phyloP scores from a whole-genome alignment of 2,113 vertebrate genomes.

The Ondatra zibethicus region DNA sequence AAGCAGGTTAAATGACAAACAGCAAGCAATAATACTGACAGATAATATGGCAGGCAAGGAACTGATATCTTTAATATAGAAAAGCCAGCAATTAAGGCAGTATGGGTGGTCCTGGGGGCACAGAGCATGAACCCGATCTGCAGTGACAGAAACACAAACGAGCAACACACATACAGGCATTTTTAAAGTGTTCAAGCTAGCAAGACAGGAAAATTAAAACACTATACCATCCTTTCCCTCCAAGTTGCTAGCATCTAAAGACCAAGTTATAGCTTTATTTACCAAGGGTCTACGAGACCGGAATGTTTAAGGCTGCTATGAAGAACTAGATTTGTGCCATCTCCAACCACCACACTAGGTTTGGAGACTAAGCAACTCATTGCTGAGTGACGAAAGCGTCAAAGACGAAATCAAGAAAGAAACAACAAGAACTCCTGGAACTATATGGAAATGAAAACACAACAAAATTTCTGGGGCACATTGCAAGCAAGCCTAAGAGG shows the following conservation, averaged over 20 bases:
- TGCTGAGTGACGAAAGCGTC: not conserved
- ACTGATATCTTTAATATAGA: conserved; percentile 34
- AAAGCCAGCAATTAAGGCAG: not conserved
- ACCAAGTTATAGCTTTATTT: not conserved
- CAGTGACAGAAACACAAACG: conserved; percentile 16
- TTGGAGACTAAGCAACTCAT: not conserved
- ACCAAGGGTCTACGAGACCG: not conserved
- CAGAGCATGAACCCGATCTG: not conserved
- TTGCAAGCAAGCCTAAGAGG: not conserved
- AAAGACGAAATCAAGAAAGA: not conserved
- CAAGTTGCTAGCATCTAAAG: not conserved
- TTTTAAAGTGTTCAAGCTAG: not conserved
- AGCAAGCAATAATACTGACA: not conserved
- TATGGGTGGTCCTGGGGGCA: not conserved
- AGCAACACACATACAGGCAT: not conserved
- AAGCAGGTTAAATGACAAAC: conserved; percentile 42
- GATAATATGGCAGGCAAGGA: not conserved
- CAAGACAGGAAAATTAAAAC: conserved; percentile 42
- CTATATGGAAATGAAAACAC: not conserved
- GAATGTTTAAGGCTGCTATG: not conserved
- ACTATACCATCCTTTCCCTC: not conserved
- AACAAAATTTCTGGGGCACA: not conserved
- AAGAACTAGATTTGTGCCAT: not conserved
- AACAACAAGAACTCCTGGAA: too few relatives aligned
- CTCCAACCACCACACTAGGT: not conserved